These are phyloP conservation scores for Orthosia gracilis DNA, from an alignment of 2,888 invertebrate species.

Conservation along the genomic window DNA sequence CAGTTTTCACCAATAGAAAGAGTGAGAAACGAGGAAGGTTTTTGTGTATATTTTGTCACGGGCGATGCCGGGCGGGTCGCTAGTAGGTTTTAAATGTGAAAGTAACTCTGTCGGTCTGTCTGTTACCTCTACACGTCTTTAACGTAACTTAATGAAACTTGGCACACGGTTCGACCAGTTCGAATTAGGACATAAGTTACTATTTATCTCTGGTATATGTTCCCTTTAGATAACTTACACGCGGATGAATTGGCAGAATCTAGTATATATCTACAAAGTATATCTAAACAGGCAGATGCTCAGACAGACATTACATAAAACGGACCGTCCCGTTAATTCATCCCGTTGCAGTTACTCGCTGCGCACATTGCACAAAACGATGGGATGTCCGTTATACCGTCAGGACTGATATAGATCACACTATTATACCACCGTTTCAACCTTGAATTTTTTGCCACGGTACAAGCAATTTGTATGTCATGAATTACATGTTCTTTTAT, in stretches of 20 bases:
- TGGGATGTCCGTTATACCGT: constrained; percentile 66
- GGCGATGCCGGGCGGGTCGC: too few species aligned
- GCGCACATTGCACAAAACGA: constrained; percentile 59
- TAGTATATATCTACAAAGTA: not conserved
- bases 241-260: too few species aligned
- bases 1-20: too few species aligned
- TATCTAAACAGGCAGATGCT: constrained; percentile 34
- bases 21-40: too few species aligned
- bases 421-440: constrained; percentile 43
- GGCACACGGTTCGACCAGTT: too few species aligned
- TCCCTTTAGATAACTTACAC: not conserved
- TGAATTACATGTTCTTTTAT: constrained; percentile 57
- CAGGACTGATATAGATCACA: constrained; percentile 62
- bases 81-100: not conserved
- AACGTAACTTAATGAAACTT: too few species aligned
- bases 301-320: constrained; percentile 46
- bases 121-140: too few species aligned
- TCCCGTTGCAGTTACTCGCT: constrained; percentile 61
- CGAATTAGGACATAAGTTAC: too few species aligned
- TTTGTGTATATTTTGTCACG: too few species aligned
- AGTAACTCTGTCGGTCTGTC: not conserved
- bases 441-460: constrained; percentile 60
- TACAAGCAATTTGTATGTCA: constrained; percentile 36
- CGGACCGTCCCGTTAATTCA: constrained; percentile 62
- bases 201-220: not conserved